Conservation (phyloP, 2,888 invertebrate genomes). For the Brachypalpus laphriformis region DNA sequence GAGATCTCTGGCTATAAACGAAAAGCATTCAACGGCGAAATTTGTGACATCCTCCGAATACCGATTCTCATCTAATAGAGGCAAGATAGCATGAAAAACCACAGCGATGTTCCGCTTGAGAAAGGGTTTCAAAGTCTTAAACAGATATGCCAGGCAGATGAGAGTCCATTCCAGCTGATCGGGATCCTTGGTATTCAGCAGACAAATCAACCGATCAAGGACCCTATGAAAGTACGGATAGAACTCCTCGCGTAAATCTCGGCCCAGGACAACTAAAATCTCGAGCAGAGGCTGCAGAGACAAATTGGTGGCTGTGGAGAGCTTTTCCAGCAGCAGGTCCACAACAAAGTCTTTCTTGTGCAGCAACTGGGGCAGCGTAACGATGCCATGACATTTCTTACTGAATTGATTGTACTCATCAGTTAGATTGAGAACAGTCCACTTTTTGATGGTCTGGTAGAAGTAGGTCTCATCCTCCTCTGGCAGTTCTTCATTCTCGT, state of each 20-base stretch:
- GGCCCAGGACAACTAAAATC: slow-evolving; percentile 91
- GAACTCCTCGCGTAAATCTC: slow-evolving; percentile 94
- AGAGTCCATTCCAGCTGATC: slow-evolving; percentile 94
- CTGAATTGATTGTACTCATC: slow-evolving; percentile 91
- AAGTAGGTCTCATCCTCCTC: slow-evolving; percentile 90
- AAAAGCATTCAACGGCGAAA: slow-evolving; percentile 98
- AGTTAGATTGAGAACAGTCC: slow-evolving; percentile 94
- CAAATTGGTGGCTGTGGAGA: slow-evolving; percentile 88
- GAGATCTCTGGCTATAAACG: slow-evolving; percentile 95
- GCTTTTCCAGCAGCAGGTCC: slow-evolving; percentile 88
- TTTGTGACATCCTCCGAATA: slow-evolving; percentile 92
- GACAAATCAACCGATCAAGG: slow-evolving; percentile 88
- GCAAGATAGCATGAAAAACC: slow-evolving; percentile 88
- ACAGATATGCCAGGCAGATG: slow-evolving; percentile 93
- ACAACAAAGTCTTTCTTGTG: slow-evolving; percentile 91
- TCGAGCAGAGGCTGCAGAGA: slow-evolving; percentile 93
- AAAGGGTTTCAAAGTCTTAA: slow-evolving; percentile 93
- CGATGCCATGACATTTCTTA: slow-evolving; percentile 86
- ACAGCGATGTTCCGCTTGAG: slow-evolving; percentile 90
- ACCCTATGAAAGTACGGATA: slow-evolving; percentile 92
- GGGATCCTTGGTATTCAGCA: slow-evolving; percentile 89
- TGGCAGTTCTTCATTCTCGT: slow-evolving; percentile 88
- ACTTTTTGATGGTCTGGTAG: slow-evolving; percentile 92
- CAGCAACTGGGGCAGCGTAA: slow-evolving; percentile 93
- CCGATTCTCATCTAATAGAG: slow-evolving; percentile 89